Conservation (phyloP, 2,888 invertebrate species). For the Epinotia demarniana region DNA sequence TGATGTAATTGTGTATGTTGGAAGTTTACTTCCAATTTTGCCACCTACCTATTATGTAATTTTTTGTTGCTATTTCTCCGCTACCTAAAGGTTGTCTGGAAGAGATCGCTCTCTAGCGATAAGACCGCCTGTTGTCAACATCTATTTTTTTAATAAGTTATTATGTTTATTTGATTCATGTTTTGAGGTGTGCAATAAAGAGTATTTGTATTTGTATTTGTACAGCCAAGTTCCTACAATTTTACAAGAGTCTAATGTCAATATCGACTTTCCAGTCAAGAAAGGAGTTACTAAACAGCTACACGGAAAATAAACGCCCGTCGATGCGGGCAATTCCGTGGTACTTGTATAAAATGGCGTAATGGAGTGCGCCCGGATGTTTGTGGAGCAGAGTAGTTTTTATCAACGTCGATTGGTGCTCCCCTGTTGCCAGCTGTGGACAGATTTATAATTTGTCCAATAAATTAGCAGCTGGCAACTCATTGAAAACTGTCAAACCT, state of each 20-base stretch:
- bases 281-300: constrained; percentile 66
- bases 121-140: no score
- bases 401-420: constrained; percentile 73
- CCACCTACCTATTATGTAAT: no score
- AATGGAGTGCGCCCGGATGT: constrained; percentile 79
- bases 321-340: constrained; percentile 67
- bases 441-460: constrained; percentile 41
- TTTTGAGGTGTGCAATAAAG: no score
- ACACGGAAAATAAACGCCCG: constrained; percentile 57
- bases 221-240: constrained; percentile 19
- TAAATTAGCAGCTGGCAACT: background rate
- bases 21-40: no score
- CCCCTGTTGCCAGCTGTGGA: constrained; percentile 60
- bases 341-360: constrained; percentile 68
- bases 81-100: no score
- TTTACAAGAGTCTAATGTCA: constrained; percentile 47
- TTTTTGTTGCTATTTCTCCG: no score
- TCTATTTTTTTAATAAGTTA: no score
- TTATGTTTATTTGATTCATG: no score
- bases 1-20: no score
- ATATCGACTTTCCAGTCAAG: constrained; percentile 58
- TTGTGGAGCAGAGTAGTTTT: constrained; percentile 75
- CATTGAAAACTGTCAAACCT: no score
- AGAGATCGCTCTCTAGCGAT: no score
- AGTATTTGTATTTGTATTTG: no score